phyloP scores from a whole-genome alignment of 2,797 vertebrate genomes.

The Gila robusta region DNA sequence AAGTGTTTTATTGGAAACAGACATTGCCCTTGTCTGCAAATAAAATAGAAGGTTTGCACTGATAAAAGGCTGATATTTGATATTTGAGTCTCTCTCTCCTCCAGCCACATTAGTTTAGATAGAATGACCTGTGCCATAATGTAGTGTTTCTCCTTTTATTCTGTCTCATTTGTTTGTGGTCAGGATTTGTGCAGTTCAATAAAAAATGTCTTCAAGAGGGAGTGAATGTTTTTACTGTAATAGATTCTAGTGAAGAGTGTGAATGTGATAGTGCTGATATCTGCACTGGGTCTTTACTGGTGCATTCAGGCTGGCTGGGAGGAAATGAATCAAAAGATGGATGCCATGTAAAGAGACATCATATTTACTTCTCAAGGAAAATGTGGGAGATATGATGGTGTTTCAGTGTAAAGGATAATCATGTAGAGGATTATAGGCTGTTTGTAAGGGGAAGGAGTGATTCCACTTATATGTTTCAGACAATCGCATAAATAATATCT shows the following conservation, averaged over 20 bases:
- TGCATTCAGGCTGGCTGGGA: constrained; percentile 54
- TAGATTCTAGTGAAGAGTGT: constrained; percentile 71
- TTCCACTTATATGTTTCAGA: constrained; percentile 35
- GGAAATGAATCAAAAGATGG: constrained; percentile 67
- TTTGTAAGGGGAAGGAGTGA: constrained; percentile 59
- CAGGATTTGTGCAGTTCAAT: constrained; percentile 78
- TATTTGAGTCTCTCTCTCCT: constrained; percentile 39
- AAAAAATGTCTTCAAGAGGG: constrained; percentile 72
- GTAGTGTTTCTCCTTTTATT: constrained; percentile 67
- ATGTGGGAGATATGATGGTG: constrained; percentile 68
- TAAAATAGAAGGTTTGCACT: constrained; percentile 45
- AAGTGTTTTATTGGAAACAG: constrained; percentile 32
- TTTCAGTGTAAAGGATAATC: constrained; percentile 72
- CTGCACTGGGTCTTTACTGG: constrained; percentile 64
- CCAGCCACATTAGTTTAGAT: constrained; percentile 48
- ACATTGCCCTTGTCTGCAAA: constrained; percentile 47
- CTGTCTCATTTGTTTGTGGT: constrained; percentile 74
- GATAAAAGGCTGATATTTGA: constrained; percentile 44
- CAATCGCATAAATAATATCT: constrained; percentile 30
- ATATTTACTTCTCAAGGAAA: constrained; percentile 74
- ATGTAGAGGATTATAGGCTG: constrained; percentile 73
- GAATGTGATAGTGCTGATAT: constrained; percentile 67
- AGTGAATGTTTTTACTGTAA: constrained; percentile 77
- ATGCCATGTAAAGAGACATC: constrained; percentile 67
- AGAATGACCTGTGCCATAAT: constrained; percentile 61